Base-by-base conservation (phyloP, 2,113 vertebrate genomes). In the Xyliphius kryptos region DNA sequence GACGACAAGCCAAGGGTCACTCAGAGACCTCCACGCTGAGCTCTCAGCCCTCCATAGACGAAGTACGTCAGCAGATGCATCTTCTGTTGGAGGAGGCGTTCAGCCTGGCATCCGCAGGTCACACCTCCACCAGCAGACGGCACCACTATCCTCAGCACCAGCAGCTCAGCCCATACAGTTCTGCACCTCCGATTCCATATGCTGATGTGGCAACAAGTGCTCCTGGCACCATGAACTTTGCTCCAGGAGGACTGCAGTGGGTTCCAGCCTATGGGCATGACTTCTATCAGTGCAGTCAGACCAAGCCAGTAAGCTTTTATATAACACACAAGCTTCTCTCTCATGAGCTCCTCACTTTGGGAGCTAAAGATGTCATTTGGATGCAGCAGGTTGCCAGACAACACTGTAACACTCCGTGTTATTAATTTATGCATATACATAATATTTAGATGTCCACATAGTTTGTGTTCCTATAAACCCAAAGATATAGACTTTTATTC, bases 51-150 rank as follows among this genome's bases (percentile, higher is more conserved):
- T 99, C 96, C 67, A 99, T 99, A 59, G 93, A 99, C 8, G 95
- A 99, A 79, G 96, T 98, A 67, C 84, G 96, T 14, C 95, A 98
- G 71, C 96, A 99, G 86, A 99, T 99, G 96, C 96, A 99, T 77
- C 86, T 98, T 84, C 87, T 99, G 55, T 83, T 99, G 77, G 96
- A 98, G 79, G 95, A 99, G 74, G 96, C 96, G 19, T 99, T 98
- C 83, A 99, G 94, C 81, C 83, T 99, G 82, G 96, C 95, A 1
- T 96, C 95, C 0, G 91, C 93, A 0, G 94, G 95, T 32, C 94
- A 93, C 1, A 87, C 89, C 5, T 89, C 88, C 56, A 89, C 90
- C 53, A 85, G 85, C 77, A 85, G 92, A 56, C 91, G 84, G 57
- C 81, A 79, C 22, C 71, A 82, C 66, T 74, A 80, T 67, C 78